phyloP scores from a whole-genome alignment of 2,797 vertebrate species.

The Mionectes olivaceus region DNA sequence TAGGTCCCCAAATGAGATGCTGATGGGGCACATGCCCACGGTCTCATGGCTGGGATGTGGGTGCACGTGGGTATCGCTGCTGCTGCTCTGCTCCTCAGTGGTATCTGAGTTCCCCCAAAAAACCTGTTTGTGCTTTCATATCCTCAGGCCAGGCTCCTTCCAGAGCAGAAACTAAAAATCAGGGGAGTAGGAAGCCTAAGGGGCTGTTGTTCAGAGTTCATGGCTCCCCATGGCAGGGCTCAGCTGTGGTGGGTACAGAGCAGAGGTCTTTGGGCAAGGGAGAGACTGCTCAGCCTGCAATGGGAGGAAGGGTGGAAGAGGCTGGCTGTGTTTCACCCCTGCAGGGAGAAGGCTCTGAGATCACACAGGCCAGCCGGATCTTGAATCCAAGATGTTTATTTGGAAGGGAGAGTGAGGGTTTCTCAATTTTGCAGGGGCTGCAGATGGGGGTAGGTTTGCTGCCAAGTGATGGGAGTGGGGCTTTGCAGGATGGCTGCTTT shows the following conservation, averaged over 20 bases:
- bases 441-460: constrained; percentile 24
- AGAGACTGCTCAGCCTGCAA: neutral
- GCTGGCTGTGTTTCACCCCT: constrained; percentile 58
- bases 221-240: neutral
- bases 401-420: constrained; percentile 46
- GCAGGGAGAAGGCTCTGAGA: constrained; percentile 55
- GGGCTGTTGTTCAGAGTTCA: neutral
- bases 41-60: accelerated
- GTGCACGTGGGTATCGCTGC: accelerated
- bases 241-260: neutral
- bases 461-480: neutral
- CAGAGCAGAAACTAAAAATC: neutral
- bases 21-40: accelerated
- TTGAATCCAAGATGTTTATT: constrained; percentile 57
- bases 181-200: neutral
- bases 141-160: accelerated
- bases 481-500: neutral
- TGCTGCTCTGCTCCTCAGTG: neutral
- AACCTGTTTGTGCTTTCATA: neutral
- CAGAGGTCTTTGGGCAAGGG: neutral
- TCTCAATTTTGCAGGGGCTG: constrained; percentile 52
- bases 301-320: constrained; percentile 23
- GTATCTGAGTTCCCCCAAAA: neutral
- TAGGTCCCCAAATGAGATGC: neutral
- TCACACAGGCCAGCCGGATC: constrained; percentile 58